Evolutionary conservation across 2,888 invertebrate species (phyloP).

Genomic region (Drosophila kambysellisi): DNA sequence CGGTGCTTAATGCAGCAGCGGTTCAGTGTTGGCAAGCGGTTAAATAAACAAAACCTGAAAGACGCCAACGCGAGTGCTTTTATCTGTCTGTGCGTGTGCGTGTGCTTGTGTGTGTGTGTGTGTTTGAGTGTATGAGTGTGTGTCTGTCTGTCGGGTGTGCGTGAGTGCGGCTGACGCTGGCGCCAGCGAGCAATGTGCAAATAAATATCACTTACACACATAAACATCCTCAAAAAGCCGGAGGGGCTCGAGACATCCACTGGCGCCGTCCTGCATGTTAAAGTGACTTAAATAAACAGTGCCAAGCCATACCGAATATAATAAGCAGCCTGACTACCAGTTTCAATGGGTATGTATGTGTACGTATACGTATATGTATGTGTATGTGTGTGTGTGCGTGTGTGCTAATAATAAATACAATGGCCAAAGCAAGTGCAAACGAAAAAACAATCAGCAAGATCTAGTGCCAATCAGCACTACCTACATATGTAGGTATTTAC

Average conservation of each 20-base stretch:
- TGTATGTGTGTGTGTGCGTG: neutral
- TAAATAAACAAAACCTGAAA: constrained; percentile 16
- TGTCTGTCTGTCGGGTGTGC: constrained; percentile 7
- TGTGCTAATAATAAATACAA: constrained; percentile 8
- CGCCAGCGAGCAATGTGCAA: constrained; percentile 61
- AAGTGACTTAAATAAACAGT: constrained; percentile 44
- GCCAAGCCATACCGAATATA: constrained; percentile 13
- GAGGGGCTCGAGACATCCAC: constrained; percentile 29
- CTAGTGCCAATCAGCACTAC: constrained; percentile 15
- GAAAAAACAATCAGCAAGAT: constrained; percentile 29
- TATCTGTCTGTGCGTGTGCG: neutral
- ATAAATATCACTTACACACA: constrained; percentile 70
- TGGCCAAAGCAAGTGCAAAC: constrained; percentile 16
- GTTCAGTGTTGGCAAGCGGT: neutral
- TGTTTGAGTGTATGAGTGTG: neutral
- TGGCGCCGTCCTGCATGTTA: constrained; percentile 54
- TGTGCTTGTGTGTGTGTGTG: neutral
- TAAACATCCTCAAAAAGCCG: constrained; percentile 39
- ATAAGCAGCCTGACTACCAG: constrained; percentile 16
- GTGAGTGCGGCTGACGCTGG: constrained; percentile 46
- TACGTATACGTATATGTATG: neutral
- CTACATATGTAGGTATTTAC: neutral
- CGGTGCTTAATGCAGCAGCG: constrained; percentile 18
- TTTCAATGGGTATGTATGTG: constrained; percentile 7
- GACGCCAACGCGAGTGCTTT: constrained; percentile 21